Conservation (phyloP, 2,113 vertebrate species). For the Vireo altiloquus region DNA sequence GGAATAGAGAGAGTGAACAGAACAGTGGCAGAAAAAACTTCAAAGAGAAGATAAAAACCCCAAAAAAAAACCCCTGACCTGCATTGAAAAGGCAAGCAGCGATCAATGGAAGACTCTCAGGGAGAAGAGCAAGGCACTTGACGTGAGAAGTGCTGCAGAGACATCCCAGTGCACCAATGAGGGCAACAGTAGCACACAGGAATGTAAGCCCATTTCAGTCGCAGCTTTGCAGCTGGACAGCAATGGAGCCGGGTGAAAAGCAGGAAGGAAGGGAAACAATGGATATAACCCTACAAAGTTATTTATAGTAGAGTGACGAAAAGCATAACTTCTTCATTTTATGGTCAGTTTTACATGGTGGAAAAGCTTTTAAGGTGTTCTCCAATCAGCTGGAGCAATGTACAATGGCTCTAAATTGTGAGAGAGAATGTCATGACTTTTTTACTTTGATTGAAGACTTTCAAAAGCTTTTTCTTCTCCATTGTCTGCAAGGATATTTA, state of each 20-base stretch:
- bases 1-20: background rate
- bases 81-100: background rate
- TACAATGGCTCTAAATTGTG: background rate
- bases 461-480: background rate
- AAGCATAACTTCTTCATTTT: background rate
- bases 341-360: background rate
- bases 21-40: background rate
- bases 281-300: background rate
- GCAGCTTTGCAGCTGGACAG: background rate
- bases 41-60: background rate
- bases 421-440: background rate
- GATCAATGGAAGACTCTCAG: slow-evolving; percentile 1
- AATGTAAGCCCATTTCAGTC: background rate
- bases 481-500: background rate
- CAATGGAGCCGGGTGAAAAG: slow-evolving; percentile 2
- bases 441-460: background rate
- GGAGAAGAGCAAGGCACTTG: background rate
- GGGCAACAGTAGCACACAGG: background rate
- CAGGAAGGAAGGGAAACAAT: slow-evolving; percentile 65
- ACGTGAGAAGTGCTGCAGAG: background rate
- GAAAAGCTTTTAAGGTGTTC: background rate
- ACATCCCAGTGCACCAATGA: background rate
- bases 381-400: background rate
- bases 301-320: slow-evolving; percentile 54
- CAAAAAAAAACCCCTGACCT: background rate